phyloP scores from a whole-genome alignment of 2,888 invertebrate genomes.

The Lapara coniferarum region DNA sequence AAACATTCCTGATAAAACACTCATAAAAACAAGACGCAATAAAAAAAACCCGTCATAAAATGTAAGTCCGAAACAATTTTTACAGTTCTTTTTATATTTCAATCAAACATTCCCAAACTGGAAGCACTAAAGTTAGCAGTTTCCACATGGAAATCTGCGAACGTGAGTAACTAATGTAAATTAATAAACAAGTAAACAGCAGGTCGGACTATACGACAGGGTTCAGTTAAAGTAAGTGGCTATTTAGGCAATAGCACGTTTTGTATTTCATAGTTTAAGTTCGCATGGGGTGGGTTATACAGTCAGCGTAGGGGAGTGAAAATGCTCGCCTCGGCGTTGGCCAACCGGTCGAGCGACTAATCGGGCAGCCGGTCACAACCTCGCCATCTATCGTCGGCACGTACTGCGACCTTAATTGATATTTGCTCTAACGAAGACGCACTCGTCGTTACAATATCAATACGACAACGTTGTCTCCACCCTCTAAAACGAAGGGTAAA shows the following conservation, averaged over 20 bases:
- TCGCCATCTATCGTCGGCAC: conserved; percentile 56
- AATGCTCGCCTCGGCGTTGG: conserved; percentile 30
- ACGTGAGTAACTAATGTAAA: conserved; percentile 61
- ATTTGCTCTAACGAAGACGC: conserved; percentile 67
- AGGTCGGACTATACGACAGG: conserved; percentile 56
- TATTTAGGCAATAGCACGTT: conserved; percentile 79
- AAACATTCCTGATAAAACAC: background rate
- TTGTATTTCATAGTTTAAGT: conserved; percentile 66
- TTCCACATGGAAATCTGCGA: conserved; percentile 50
- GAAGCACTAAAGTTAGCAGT: conserved; percentile 30
- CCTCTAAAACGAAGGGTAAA: conserved; percentile 20
- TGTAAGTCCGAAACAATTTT: background rate
- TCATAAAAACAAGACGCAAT: background rate
- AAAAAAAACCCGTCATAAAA: conserved; percentile 8
- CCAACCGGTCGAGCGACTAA: conserved; percentile 33
- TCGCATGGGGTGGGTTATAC: conserved; percentile 39
- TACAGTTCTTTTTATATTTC: conserved; percentile 9
- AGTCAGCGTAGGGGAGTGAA: conserved; percentile 35
- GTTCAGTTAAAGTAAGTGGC: conserved; percentile 67
- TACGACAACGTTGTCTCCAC: conserved; percentile 39
- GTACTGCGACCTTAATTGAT: conserved; percentile 70
- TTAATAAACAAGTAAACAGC: conserved; percentile 72
- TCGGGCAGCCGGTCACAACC: conserved; percentile 51
- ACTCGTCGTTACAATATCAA: conserved; percentile 58
- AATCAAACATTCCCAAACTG: conserved; percentile 27